A percentile compares a stretch with the other conserved stretches of the same genome.
Conservation (phyloP, 2,888 invertebrate species). For the Eristalis tenax region DNA sequence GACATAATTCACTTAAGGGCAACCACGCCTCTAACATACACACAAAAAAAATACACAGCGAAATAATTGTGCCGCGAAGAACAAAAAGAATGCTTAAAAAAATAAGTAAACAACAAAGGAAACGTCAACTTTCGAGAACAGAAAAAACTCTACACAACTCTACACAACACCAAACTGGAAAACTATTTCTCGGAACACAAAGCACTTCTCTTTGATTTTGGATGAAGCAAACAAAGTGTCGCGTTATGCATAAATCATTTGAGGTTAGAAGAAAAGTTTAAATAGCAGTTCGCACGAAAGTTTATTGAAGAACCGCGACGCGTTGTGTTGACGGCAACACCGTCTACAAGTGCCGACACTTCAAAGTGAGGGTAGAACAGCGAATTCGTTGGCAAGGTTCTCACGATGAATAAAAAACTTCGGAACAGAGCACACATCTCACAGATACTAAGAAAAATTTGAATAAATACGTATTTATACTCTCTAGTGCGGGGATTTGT, state of each 20-base stretch:
- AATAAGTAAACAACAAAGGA: background rate
- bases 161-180: background rate
- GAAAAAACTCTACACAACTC: background rate
- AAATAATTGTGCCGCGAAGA: background rate
- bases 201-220: background rate
- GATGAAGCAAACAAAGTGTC: background rate
- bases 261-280: conserved; percentile 20
- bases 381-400: conserved; percentile 11
- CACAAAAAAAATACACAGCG: background rate
- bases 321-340: conserved; percentile 19
- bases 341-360: conserved; percentile 21
- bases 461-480: conserved; percentile 33
- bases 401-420: conserved; percentile 27
- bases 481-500: conserved; percentile 43
- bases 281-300: conserved; percentile 30
- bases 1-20: conserved; percentile 26
- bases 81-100: background rate
- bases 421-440: conserved; percentile 20
- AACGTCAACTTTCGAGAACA: background rate
- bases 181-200: background rate
- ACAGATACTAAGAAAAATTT: conserved; percentile 43
- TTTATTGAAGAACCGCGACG: conserved; percentile 9
- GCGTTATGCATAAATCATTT: background rate
- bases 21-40: background rate
- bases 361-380: conserved; percentile 3